A percentile compares a stretch with the other conserved stretches of the same genome.
Conservation (phyloP, 2,113 vertebrate genomes). For the Mirza zaza region DNA sequence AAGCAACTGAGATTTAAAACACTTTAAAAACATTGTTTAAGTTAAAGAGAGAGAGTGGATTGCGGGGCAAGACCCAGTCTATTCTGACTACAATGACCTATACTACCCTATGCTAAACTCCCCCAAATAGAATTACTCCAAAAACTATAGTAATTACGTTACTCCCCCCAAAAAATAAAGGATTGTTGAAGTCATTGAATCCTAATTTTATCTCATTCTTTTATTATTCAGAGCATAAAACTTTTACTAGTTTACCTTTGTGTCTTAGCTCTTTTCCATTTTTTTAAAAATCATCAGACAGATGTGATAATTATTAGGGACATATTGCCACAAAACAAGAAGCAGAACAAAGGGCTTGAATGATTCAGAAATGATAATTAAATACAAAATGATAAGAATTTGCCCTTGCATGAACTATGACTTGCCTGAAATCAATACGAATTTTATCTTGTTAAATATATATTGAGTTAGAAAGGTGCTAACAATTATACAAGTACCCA, state of each 20-base stretch:
- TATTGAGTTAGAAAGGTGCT: background rate
- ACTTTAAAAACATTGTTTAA: background rate
- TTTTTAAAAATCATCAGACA: background rate
- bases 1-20: background rate
- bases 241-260: background rate
- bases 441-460: background rate
- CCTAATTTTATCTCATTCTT: slow-evolving; percentile 26
- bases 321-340: background rate
- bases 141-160: background rate
- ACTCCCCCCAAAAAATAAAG: background rate
- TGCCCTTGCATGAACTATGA: background rate
- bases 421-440: background rate
- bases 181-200: background rate
- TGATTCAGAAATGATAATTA: slow-evolving; percentile 24
- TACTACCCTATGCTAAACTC: background rate
- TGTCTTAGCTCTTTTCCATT: background rate
- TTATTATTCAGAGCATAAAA: slow-evolving; percentile 26
- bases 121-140: background rate
- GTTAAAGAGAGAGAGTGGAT: background rate
- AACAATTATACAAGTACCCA: background rate
- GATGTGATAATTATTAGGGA: background rate
- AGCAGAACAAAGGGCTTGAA: background rate
- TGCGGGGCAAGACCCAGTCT: background rate
- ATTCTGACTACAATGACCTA: background rate
- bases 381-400: background rate